phyloP scores from a whole-genome alignment of 2,888 invertebrate species.

The Cheilosia grossa region DNA sequence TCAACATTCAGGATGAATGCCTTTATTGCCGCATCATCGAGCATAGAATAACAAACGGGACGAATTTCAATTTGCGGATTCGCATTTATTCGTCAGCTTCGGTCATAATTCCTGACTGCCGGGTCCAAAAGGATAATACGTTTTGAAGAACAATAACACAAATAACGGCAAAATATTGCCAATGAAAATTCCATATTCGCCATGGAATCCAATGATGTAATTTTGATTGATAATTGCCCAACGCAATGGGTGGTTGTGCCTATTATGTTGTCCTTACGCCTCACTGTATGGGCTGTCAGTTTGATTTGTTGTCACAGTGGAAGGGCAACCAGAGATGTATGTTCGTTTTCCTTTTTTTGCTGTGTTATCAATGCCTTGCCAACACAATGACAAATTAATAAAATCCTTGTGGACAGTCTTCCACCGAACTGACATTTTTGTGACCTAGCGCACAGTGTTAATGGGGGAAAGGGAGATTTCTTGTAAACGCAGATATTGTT shows the following conservation, averaged over 20 bases:
- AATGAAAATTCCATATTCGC: constrained; percentile 72
- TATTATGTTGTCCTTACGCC: constrained; percentile 15
- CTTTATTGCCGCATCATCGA: constrained; percentile 64
- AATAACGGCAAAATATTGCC: constrained; percentile 67
- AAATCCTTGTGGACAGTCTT: constrained; percentile 40
- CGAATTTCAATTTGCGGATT: constrained; percentile 70
- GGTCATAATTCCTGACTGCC: constrained; percentile 52
- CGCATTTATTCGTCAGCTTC: constrained; percentile 70
- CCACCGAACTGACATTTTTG: constrained; percentile 3
- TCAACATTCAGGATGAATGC: constrained; percentile 45
- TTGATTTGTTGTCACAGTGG: constrained; percentile 37
- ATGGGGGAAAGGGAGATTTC: neutral
- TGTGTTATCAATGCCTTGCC: neutral
- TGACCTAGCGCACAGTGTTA: neutral
- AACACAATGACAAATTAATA: constrained; percentile 40
- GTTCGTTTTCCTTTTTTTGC: constrained; percentile 9
- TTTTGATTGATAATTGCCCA: constrained; percentile 71
- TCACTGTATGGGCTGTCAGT: constrained; percentile 8
- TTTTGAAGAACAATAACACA: constrained; percentile 44
- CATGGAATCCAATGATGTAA: constrained; percentile 71
- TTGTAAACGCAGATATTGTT: neutral
- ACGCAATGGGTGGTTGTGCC: neutral
- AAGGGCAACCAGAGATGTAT: constrained; percentile 27
- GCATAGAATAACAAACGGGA: constrained; percentile 57
- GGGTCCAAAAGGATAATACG: constrained; percentile 52